phyloP scores from a whole-genome alignment of 2,797 vertebrate species.

The Macrochelys suwanniensis region DNA sequence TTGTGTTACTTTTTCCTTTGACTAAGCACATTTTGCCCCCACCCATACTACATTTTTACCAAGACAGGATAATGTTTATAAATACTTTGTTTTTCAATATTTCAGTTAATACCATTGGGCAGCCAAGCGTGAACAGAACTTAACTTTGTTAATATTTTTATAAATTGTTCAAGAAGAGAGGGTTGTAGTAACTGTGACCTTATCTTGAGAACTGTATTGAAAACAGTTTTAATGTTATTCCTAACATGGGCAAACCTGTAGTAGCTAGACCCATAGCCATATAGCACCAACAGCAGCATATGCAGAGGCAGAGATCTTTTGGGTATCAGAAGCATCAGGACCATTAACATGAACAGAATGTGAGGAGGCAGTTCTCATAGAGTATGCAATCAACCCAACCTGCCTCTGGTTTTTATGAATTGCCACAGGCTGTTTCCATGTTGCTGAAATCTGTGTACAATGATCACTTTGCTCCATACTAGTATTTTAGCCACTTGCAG shows the following conservation, averaged over 20 bases:
- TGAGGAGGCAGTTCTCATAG: neutral
- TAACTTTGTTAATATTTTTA: neutral
- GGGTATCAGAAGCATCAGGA: neutral
- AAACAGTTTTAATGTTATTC: neutral
- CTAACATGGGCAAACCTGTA: neutral
- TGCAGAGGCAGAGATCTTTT: neutral
- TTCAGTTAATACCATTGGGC: neutral
- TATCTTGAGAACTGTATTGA: neutral
- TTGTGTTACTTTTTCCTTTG: neutral
- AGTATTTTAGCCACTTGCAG: neutral
- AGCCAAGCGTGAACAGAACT: neutral
- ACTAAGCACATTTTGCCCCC: neutral
- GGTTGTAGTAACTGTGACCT: neutral
- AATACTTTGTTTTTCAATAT: neutral
- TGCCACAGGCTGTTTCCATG: neutral
- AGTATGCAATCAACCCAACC: slow-evolving; percentile 39
- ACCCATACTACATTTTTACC: neutral
- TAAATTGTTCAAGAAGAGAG: neutral
- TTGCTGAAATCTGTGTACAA: slow-evolving; percentile 33
- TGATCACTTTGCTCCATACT: neutral
- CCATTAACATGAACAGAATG: neutral
- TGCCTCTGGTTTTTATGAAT: slow-evolving; percentile 13
- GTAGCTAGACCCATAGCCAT: neutral
- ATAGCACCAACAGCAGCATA: neutral
- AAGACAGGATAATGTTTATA: neutral